Base-by-base conservation (phyloP, 92 coral and sea anemone genomes). In the Plumapathes pennacea region DNA sequence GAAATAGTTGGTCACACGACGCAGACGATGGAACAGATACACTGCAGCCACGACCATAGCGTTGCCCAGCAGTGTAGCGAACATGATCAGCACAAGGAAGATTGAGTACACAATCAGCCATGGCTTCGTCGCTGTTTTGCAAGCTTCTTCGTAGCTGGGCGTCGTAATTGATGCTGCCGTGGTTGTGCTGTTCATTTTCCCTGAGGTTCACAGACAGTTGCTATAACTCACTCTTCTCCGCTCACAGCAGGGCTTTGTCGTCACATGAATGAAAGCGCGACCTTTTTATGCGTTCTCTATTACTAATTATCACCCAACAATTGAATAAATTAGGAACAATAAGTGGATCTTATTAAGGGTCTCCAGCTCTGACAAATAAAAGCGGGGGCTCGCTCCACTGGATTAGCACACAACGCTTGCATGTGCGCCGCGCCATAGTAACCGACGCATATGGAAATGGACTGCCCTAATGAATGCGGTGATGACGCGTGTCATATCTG, bases 61-160 rank as follows among this genome's bases (percentile, higher is more conserved):
- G 55, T 94, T 94, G 4, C 99, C 96, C 54, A 69, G 82, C 42
- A 94, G 28, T 8, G 99, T 88, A 29, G 85, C 66, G 17, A 84
- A 12, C 73, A 94, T 63, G 18, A 94, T 75, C 8, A 94, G 46
- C 39, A 82, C 74, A 7, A 94, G 54, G 46, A 74, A 94, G 0
- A 72, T 47, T 0, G 80, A 77, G 75, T 89, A 59, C 4, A 94
- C 14, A 21, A 81, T 52, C 52, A 69, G 71, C 49, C 53, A 60
- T 3, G 84, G 71, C 17, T 6, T 5, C 4, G 96, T 71, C 0
- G 89, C 48, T 20, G 42, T 13, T 26, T 58, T 62, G 50, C 98
- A 92, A 12, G 58, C 53, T n/a, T n/a, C n/a, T n/a, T n/a, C n/a
- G n/a, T n/a, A n/a, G n/a, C n/a, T n/a, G 10, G 40, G 38, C 11